Base-by-base conservation (phyloP, 2,113 vertebrate genomes). In the Periophthalmus modestus region DNA sequence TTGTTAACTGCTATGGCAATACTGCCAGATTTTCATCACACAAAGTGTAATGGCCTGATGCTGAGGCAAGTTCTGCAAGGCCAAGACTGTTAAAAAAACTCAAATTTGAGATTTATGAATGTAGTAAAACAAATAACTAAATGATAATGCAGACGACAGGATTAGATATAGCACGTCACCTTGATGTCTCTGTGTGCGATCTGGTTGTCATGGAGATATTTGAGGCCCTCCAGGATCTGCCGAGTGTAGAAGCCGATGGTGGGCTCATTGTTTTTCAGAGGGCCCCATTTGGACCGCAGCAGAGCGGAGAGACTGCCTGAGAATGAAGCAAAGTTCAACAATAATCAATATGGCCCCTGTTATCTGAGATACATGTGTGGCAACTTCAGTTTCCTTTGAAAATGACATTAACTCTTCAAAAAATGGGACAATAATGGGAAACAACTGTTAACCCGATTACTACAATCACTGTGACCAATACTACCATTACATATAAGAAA, bases 161-260 rank as follows among this genome's bases (percentile, higher is more conserved):
- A 9, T 43, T 10, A 2, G 39, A 52, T 52, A 5, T 52, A 5
- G 34, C 0, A 6, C 33, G 1, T 73, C 89, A 98, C 98, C 96
- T 99, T 99, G 91, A 99, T 99, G 89, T 99, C 98, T 80, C 98
- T 87, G 91, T 99, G 98, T 18, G 96, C 98, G 52, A 99, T 99
- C 92, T 98, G 97, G 93, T 99, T 98, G 82, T 99, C 97, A 0
- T 99, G 98, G 75, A 99, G 96, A 82, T 99, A 98, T 83, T 98
- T 98, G 85, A 99, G 94, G 66, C 97, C 98, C 93, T 99, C 97
- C 78, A 99, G 94, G 89, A 99, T 98, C 90, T 99, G 98, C 72
- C 97, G 95, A 36, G 98, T 99, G 87, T 99, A 99, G 93, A 99
- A 99, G 75, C 96, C 98, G 66, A 99, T 98, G 69, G 98, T 99